Conservation (phyloP, 2,797 vertebrate species). For the Hippoglossus hippoglossus region DNA sequence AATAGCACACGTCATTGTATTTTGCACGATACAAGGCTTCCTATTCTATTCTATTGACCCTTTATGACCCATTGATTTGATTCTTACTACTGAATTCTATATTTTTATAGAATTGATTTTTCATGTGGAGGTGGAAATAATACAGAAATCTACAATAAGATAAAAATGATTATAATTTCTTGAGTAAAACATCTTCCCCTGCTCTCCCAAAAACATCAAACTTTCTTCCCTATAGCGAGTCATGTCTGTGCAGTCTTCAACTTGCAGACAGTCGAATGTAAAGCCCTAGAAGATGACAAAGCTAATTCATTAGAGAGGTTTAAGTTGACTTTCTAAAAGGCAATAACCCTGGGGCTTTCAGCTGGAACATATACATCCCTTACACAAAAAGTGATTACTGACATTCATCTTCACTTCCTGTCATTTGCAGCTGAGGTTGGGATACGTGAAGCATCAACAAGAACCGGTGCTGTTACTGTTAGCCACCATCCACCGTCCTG, state of each 20-base stretch:
- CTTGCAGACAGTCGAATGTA: too few relatives aligned
- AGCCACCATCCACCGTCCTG: conserved; percentile 23
- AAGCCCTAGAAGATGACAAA: not conserved
- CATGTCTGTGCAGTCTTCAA: not conserved
- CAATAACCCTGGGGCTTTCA: too few relatives aligned
- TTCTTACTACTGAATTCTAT: too few relatives aligned
- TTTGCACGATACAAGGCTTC: too few relatives aligned
- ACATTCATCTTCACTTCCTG: conserved; percentile 5
- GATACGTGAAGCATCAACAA: conserved; percentile 20
- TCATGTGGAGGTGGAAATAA: too few relatives aligned
- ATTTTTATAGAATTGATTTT: too few relatives aligned
- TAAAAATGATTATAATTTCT: not conserved
- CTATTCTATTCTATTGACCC: too few relatives aligned
- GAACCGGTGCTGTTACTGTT: conserved; percentile 25
- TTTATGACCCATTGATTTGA: too few relatives aligned
- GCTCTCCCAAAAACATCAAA: too few relatives aligned
- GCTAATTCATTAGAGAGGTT: not conserved
- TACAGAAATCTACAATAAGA: not conserved
- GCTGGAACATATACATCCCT: too few relatives aligned
- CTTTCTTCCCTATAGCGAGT: too few relatives aligned
- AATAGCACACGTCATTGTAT: too few relatives aligned
- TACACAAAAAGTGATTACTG: not conserved
- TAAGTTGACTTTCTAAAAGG: not conserved
- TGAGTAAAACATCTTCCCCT: not conserved
- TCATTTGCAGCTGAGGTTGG: conserved; percentile 21